phyloP scores from a whole-genome alignment of 2,888 invertebrate species.

The Eupithecia inturbata region DNA sequence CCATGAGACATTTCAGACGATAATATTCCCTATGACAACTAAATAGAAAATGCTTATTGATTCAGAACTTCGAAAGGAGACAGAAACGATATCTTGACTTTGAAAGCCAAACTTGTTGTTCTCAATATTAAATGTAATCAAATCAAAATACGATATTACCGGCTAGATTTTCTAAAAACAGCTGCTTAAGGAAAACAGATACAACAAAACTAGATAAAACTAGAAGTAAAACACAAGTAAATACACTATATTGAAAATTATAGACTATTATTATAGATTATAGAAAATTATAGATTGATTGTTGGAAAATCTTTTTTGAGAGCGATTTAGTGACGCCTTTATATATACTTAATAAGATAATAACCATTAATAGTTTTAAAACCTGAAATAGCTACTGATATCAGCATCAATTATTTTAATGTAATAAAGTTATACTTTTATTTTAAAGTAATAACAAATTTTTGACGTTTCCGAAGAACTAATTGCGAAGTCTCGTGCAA shows the following conservation, averaged over 20 bases:
- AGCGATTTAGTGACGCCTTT: neutral
- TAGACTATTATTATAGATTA: no score
- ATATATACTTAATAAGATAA: no score
- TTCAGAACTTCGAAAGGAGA: neutral
- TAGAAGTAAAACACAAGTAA: slow-evolving; percentile 15
- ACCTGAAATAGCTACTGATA: neutral
- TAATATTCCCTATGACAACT: no score
- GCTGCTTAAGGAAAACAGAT: slow-evolving; percentile 27
- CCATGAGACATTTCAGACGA: slow-evolving; percentile 14
- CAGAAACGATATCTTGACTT: slow-evolving; percentile 13
- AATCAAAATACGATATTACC: slow-evolving; percentile 12
- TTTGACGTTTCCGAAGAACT: neutral
- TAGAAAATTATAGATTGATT: neutral
- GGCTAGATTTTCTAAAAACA: slow-evolving; percentile 26
- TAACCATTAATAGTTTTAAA: no score
- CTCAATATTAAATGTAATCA: slow-evolving; percentile 23
- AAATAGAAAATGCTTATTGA: neutral
- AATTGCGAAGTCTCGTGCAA: neutral
- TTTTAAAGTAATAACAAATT: neutral
- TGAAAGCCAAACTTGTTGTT: slow-evolving; percentile 22
- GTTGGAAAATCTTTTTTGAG: slow-evolving; percentile 5
- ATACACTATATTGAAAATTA: no score
- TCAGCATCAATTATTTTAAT: neutral
- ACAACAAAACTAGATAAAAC: slow-evolving; percentile 25
- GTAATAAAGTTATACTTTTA: no score